Conservation (phyloP, 2,797 vertebrate species). For the Hyperoplus immaculatus region DNA sequence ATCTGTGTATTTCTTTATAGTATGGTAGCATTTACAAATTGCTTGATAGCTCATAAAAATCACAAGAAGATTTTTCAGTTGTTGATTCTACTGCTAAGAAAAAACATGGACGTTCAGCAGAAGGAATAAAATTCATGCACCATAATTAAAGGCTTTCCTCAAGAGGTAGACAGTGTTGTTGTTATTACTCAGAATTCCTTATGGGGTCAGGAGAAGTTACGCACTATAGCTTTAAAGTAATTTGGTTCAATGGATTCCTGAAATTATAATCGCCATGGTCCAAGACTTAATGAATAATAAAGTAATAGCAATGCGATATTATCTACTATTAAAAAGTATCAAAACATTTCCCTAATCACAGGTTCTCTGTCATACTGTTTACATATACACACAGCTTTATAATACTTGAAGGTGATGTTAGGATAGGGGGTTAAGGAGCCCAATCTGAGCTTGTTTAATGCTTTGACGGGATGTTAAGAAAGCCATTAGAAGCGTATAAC, state of each 20-base stretch:
- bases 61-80: too few relatives aligned
- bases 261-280: neutral
- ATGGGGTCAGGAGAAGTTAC: too few relatives aligned
- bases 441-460: constrained; percentile 17
- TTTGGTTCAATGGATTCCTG: neutral
- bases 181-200: too few relatives aligned
- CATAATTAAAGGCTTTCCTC: too few relatives aligned
- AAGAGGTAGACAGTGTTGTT: too few relatives aligned
- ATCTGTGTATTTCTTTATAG: too few relatives aligned
- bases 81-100: too few relatives aligned
- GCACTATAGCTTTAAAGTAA: neutral
- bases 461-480: constrained; percentile 37
- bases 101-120: too few relatives aligned
- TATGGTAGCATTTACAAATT: too few relatives aligned
- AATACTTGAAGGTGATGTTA: neutral
- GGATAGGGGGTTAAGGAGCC: neutral
- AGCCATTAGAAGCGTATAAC: constrained; percentile 27
- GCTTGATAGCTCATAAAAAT: too few relatives aligned
- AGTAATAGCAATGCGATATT: constrained; percentile 9
- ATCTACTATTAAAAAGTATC: constrained; percentile 30
- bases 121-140: too few relatives aligned
- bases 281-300: constrained; percentile 3
- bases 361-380: constrained; percentile 34
- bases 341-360: constrained; percentile 26
- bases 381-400: constrained; percentile 44